Evolutionary conservation across 2,888 invertebrate genomes (phyloP).

Genomic region (Drosophila histrio): DNA sequence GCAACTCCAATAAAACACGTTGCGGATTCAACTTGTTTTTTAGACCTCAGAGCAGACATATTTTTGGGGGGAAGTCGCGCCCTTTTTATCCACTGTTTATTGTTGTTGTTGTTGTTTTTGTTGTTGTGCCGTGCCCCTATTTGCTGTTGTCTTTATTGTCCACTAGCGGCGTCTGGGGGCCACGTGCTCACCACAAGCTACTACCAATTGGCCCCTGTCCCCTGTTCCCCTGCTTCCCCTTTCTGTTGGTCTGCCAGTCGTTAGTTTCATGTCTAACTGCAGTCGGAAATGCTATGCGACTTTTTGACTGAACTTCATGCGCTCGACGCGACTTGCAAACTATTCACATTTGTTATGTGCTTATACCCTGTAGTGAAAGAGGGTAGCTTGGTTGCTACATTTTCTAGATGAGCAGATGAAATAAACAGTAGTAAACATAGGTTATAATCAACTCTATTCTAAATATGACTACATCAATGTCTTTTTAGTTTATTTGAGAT

Average conservation of each 20-base stretch:
- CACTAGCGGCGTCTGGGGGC: slow-evolving; percentile 54
- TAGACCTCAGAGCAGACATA: slow-evolving; percentile 28
- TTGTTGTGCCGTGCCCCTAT: slow-evolving; percentile 20
- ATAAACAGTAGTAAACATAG: neutral
- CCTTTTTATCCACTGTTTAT: slow-evolving; percentile 43
- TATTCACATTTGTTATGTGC: slow-evolving; percentile 50
- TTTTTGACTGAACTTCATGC: slow-evolving; percentile 63
- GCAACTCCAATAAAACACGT: slow-evolving; percentile 53
- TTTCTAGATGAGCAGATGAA: neutral
- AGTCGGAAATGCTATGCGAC: slow-evolving; percentile 68
- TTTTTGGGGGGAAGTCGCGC: slow-evolving; percentile 40
- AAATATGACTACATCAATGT: neutral
- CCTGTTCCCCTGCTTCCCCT: neutral
- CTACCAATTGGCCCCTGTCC: neutral
- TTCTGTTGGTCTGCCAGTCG: neutral
- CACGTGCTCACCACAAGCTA: slow-evolving; percentile 49
- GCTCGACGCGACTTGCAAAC: slow-evolving; percentile 42
- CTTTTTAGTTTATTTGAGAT: no score
- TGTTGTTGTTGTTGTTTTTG: slow-evolving; percentile 8
- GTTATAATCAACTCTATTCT: neutral
- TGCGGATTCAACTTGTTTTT: slow-evolving; percentile 39
- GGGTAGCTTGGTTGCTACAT: neutral
- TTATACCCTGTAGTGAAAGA: neutral
- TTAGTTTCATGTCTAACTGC: slow-evolving; percentile 59
- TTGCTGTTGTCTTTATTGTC: slow-evolving; percentile 32